Evolutionary conservation across 2,113 vertebrate species (phyloP).

Genomic region (Actenoides lindsayi): DNA sequence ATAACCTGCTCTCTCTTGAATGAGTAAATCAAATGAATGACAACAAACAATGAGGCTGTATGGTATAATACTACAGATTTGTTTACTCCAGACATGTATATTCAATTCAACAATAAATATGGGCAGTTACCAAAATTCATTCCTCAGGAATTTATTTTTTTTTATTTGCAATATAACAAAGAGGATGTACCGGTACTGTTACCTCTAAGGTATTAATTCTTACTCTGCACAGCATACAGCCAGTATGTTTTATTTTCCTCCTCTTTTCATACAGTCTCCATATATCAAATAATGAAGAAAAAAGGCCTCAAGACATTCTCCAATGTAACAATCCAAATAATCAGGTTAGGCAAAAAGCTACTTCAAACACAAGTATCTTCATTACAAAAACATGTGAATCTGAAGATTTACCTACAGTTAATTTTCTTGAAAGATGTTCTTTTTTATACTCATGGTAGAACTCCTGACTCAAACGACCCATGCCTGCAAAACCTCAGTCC

Average conservation of each 20-base stretch:
- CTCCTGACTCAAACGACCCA: neutral
- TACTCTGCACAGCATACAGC: neutral
- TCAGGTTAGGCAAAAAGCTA: neutral
- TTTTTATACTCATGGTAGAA: neutral
- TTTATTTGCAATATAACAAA: neutral
- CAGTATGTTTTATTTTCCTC: neutral
- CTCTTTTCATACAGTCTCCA: neutral
- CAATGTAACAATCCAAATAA: neutral
- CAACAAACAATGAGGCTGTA: neutral
- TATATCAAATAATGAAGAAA: neutral
- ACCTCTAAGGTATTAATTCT: neutral
- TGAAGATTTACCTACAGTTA: neutral
- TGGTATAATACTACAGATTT: neutral
- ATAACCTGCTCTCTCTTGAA: neutral
- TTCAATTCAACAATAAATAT: neutral
- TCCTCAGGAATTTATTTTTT: neutral
- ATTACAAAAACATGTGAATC: neutral
- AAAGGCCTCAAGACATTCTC: neutral
- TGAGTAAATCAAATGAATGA: conserved; percentile 31
- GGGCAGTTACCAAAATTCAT: neutral
- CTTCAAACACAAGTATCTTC: neutral
- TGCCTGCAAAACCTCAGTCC: neutral
- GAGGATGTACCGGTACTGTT: neutral
- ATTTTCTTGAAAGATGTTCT: neutral
- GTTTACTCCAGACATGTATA: neutral